Base-by-base conservation (phyloP, 1,140 invertebrate genomes). In the Tetramorium alpestre region DNA sequence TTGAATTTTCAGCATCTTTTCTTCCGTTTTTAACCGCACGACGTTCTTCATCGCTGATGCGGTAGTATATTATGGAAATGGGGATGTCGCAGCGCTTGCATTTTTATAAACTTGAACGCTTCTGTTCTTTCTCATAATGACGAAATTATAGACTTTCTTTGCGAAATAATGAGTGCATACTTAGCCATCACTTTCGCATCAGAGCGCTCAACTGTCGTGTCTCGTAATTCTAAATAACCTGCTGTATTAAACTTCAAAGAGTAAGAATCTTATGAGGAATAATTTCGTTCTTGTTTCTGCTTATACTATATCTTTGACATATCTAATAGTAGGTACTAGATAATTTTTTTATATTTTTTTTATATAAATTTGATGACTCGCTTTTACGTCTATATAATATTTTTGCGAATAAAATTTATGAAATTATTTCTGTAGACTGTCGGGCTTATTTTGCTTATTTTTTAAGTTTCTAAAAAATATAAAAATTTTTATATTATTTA, bases 101-200 rank as follows among this genome's bases (percentile, higher is more conserved):
- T 85, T 85, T 85, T 85, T 77, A 54, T 76, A 73, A 77, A 65
- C 84, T 51, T 51, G 33, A 80, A 67, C 67, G 62, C 67, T 80
- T 80, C 70, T 67, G 65, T 86, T 88, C 60, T 56, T 58, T 69
- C 73, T 67, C 75, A 75, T 73, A 82, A 88, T 87, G 85, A 75
- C 47, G 47, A 88, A 86, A 86, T 88, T 73, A 87, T 88, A 86
- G 85, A 73, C 85, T 69, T 81, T 81, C 76, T 67, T 85, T 70
- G 72, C 82, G 25, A 88, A 77, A 88, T 88, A 86, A 88, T 78
- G 75, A 85, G 76, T 44, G 47, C 75, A 73, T 73, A 87, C 38
- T 73, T 80, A 51, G 72, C 44, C 85, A 56, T 88, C 67, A 65
- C 69, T 65, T 69, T 81, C 75, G 67, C 84, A 72, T 86, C 82